Evolutionary conservation across 2,888 invertebrate genomes (phyloP).

Genomic region (Lydus trimaculatus): DNA sequence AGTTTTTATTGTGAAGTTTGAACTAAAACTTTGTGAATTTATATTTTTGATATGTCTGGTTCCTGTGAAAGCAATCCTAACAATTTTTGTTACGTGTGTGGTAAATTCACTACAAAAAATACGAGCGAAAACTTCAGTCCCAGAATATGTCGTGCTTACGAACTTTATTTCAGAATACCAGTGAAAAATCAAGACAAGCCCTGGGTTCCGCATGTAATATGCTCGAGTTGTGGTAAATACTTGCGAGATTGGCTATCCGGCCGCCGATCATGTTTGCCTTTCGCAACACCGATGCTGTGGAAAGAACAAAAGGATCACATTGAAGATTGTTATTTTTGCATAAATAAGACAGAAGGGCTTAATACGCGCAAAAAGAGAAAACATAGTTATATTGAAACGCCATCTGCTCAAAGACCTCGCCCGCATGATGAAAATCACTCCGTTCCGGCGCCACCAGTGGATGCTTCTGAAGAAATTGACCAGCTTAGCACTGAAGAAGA

Average conservation of each 20-base stretch:
- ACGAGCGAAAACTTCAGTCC: constrained; percentile 7
- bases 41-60: background rate
- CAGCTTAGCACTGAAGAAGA: too few species aligned
- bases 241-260: constrained; percentile 8
- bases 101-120: constrained; percentile 1
- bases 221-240: constrained; percentile 6
- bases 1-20: too few species aligned
- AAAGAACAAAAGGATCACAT: constrained; percentile 7
- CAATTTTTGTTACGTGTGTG: constrained; percentile 8
- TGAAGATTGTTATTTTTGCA: constrained; percentile 9
- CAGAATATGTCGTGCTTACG: background rate
- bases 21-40: too few species aligned
- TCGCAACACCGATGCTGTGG: constrained; percentile 7
- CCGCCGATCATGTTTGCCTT: constrained; percentile 7
- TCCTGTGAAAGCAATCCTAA: background rate
- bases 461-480: too few species aligned
- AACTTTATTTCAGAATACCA: constrained; percentile 3
- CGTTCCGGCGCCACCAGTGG: too few species aligned
- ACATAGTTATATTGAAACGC: background rate
- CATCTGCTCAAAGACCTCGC: too few species aligned
- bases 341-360: constrained; percentile 7
- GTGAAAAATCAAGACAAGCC: background rate
- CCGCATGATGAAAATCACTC: too few species aligned
- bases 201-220: constrained; percentile 8
- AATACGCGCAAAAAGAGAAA: constrained; percentile 6